These are phyloP conservation scores for Bombyx mandarina DNA, from an alignment of 1,140 invertebrate species.

Conservation along the genomic window DNA sequence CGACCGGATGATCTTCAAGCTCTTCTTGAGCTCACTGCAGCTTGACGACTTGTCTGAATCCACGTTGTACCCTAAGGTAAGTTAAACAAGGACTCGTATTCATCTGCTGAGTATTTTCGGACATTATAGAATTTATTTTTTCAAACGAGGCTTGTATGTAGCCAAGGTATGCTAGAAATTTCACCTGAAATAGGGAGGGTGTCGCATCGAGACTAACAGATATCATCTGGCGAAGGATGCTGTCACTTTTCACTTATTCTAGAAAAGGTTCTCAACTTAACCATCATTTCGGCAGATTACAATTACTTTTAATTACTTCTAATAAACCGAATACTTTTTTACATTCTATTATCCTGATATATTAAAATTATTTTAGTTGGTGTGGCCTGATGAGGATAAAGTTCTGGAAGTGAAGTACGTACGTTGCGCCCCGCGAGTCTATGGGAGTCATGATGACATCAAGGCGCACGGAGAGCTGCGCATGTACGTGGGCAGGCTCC, in stretches of 20 bases:
- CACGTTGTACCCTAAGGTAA: conserved; percentile 84
- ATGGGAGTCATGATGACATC: conserved; percentile 47
- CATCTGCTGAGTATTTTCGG: too few relatives aligned
- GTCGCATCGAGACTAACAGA: too few relatives aligned
- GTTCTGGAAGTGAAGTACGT: conserved; percentile 84
- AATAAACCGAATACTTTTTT: background rate
- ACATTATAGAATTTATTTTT: too few relatives aligned
- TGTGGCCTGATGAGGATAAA: conserved; percentile 83
- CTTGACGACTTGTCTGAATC: conserved; percentile 82
- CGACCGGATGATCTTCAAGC: conserved; percentile 81
- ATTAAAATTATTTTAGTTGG: conserved; percentile 53
- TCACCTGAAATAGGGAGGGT: too few relatives aligned
- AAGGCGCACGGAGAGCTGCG: conserved; percentile 79
- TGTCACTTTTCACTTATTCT: too few relatives aligned
- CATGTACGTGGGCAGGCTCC: conserved; percentile 79
- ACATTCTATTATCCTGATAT: background rate
- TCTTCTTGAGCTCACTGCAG: conserved; percentile 76
- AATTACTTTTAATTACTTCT: too few relatives aligned
- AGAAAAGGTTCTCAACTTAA: too few relatives aligned
- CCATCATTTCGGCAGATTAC: too few relatives aligned
- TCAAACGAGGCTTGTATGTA: too few relatives aligned
- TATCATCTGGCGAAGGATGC: too few relatives aligned
- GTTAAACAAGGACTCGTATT: background rate
- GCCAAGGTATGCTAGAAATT: too few relatives aligned
- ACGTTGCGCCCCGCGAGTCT: conserved; percentile 74